These are phyloP conservation scores for Dendrolimus punctatus DNA, from an alignment of 1,140 invertebrate species.

Conservation along the genomic window DNA sequence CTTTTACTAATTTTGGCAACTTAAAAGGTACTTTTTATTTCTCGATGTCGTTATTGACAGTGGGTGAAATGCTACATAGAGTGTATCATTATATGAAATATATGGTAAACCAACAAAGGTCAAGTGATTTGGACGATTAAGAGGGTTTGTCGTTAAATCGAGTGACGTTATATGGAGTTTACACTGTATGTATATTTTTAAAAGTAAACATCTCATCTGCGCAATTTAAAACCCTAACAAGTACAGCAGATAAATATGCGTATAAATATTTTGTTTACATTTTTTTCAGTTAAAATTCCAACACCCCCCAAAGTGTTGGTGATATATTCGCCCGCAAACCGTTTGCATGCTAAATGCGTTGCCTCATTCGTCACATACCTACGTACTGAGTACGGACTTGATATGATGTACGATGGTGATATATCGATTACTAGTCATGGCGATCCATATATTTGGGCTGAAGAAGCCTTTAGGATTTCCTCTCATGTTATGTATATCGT, in stretches of 20 bases:
- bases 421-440: conserved; percentile 40
- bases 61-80: too few species aligned
- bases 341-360: conserved; percentile 52
- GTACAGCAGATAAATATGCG: neutral
- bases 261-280: neutral
- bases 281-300: conserved; percentile 31
- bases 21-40: too few species aligned
- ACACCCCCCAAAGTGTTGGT: conserved; percentile 51
- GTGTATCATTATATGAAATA: too few species aligned
- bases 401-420: conserved; percentile 54
- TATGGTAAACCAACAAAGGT: too few species aligned
- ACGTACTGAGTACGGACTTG: conserved; percentile 45
- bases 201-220: too few species aligned
- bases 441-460: conserved; percentile 53
- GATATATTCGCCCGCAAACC: conserved; percentile 44
- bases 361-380: conserved; percentile 46
- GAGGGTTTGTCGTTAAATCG: too few species aligned
- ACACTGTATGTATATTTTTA: too few species aligned
- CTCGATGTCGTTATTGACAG: too few species aligned
- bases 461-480: conserved; percentile 37
- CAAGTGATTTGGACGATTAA: too few species aligned
- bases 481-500: conserved; percentile 52
- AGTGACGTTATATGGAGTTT: too few species aligned
- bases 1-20: too few species aligned
- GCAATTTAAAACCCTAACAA: too few species aligned